Evolutionary conservation across 2,113 vertebrate genomes (phyloP), one percentile per base, ranked within the genome.

Genomic region (Sisor rabdophorus): DNA sequence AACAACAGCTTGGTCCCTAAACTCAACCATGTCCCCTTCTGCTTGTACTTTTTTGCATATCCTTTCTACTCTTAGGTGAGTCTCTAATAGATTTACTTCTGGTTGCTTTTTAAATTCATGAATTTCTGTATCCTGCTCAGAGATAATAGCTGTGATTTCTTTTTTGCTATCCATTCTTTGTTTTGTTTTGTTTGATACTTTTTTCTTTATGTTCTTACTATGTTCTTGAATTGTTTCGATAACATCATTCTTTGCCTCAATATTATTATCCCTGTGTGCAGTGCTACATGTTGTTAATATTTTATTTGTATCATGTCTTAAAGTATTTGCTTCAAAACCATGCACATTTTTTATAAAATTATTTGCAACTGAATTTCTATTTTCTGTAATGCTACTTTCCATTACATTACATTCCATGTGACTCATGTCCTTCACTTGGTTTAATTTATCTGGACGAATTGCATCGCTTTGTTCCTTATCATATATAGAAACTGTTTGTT

Each of bases 401-500:
- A 73, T 70, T 69, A 82, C 11, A n/a, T 22, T 10, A 44, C 59
- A n/a, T 10, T 71, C 54, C 10, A 47, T 11, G 44, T 56, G 71
- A 73, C 19, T 26, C 12, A 26, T n/a, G 2, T n/a, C 47, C 9
- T 54, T n/a, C 50, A 32, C 53, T 73, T 20, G n/a, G 11, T 68
- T 63, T 20, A 48, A 48, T 76, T 53, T 56, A 75, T 82, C 53
- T 58, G 70, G 32, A 83, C 75, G 48, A 78, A 67, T 74, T 55
- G 70, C 78, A 54, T 87, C 63, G 19, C 48, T 24, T 16, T 53
- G 30, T 32, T 7, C 70, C 80, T 32, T 78, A 32, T 83, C 81
- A 85, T 84, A 77, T 47, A 79, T 15, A 12, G 71, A 79, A 84
- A 19, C 17, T 47, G 58, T 8, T 58, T 70, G 56, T 52, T 82